A percentile compares a stretch with the other conserved stretches of the same genome.
Evolutionary conservation across 1,140 invertebrate genomes (phyloP).

Genomic region (Ostrea denselamellosa): DNA sequence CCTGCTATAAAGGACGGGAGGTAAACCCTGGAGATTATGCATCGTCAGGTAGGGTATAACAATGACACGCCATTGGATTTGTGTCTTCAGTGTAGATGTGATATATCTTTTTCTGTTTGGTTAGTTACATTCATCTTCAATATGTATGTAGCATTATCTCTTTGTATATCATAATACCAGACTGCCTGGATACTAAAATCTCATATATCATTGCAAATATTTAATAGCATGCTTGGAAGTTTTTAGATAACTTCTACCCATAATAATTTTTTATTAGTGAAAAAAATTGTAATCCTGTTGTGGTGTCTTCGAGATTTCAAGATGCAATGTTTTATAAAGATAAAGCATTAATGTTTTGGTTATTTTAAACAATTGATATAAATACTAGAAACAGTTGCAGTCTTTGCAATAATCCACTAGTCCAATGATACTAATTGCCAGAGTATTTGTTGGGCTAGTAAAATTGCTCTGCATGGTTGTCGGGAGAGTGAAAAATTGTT

Average conservation of each 20-base stretch:
- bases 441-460: too few species aligned
- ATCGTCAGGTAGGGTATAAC: conserved; percentile 90
- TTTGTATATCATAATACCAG: neutral
- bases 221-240: neutral
- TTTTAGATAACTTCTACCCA: neutral
- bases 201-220: neutral
- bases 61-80: too few species aligned
- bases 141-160: conserved; percentile 22
- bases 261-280: neutral
- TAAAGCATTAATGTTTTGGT: neutral
- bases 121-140: neutral
- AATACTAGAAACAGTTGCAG: too few species aligned
- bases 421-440: too few species aligned
- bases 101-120: conserved; percentile 10
- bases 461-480: too few species aligned
- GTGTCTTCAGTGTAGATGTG: neutral
- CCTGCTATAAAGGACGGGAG: conserved; percentile 88
- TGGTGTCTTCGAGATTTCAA: too few species aligned
- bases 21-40: conserved; percentile 99
- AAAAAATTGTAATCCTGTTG: neutral
- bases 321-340: neutral
- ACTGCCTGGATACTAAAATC: neutral
- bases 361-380: neutral
- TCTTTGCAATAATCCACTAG: too few species aligned
- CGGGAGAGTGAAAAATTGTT: too few species aligned